Evolutionary conservation across 2,888 invertebrate genomes (phyloP).

Genomic region (Acanthosoma haemorrhoidale): DNA sequence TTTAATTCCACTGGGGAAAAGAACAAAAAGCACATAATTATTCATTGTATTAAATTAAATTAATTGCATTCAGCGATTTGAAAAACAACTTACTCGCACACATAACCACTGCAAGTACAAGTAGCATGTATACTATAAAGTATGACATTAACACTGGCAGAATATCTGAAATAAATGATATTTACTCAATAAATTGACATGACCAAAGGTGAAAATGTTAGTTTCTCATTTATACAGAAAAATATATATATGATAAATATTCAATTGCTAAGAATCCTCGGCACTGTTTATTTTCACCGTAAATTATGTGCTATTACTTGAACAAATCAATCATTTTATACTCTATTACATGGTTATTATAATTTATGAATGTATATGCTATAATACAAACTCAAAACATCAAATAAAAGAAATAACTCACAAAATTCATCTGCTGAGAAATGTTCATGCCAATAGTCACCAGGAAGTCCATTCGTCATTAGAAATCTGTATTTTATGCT

Average conservation of each 20-base stretch:
- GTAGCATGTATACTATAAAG: slow-evolving; percentile 63
- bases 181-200: too few relatives aligned
- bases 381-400: too few relatives aligned
- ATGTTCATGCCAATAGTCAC: slow-evolving; percentile 79
- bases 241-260: too few relatives aligned
- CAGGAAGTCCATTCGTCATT: slow-evolving; percentile 80
- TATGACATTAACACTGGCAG: slow-evolving; percentile 74
- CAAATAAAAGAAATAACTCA: slow-evolving; percentile 51
- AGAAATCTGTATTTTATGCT: slow-evolving; percentile 71
- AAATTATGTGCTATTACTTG: too few relatives aligned
- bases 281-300: too few relatives aligned
- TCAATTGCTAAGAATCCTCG: too few relatives aligned
- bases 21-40: slow-evolving; percentile 36
- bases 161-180: slow-evolving; percentile 60
- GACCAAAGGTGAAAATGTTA: too few relatives aligned
- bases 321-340: too few relatives aligned
- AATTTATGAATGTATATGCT: too few relatives aligned
- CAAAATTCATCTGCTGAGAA: slow-evolving; percentile 95
- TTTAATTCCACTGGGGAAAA: slow-evolving; percentile 70
- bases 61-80: too few relatives aligned
- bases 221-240: too few relatives aligned
- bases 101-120: slow-evolving; percentile 66
- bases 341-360: too few relatives aligned
- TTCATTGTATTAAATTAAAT: neutral
- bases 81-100: slow-evolving; percentile 52